These are phyloP conservation scores for Cephalopterus ornatus DNA, from an alignment of 2,113 vertebrate species.

Conservation along the genomic window DNA sequence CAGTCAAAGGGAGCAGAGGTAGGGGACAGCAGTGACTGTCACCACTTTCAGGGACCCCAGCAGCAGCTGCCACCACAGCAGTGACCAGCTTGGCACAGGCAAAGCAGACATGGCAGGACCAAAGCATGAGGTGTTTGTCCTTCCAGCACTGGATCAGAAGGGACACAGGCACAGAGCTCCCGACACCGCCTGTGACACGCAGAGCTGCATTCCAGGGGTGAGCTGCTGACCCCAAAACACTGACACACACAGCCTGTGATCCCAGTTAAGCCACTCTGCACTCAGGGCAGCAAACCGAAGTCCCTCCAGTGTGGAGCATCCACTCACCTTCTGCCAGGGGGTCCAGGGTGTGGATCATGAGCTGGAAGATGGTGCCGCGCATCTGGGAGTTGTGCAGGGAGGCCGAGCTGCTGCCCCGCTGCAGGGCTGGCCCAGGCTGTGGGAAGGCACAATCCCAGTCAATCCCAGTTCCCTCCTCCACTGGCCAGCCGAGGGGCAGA, in stretches of 20 bases:
- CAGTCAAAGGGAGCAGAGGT: background rate
- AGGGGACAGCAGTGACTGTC: background rate
- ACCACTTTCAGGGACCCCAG: background rate
- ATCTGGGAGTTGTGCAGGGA: conserved; percentile 95
- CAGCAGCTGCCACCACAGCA: background rate
- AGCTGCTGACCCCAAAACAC: background rate
- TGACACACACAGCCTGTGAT: background rate
- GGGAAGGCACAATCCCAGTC: conserved; percentile 41
- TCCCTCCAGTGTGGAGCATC: background rate
- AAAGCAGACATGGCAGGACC: background rate
- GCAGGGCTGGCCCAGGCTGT: conserved; percentile 81
- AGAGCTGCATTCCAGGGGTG: background rate
- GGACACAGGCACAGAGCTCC: background rate
- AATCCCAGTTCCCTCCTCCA: background rate
- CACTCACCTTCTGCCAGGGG: conserved; percentile 89
- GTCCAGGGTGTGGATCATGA: conserved; percentile 94
- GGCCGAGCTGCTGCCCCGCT: conserved; percentile 86
- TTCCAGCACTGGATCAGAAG: accelerated
- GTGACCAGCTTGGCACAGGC: background rate
- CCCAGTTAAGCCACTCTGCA: background rate
- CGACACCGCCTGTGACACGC: background rate
- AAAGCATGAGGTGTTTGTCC: background rate
- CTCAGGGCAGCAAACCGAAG: background rate
- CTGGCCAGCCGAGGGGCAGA: background rate
- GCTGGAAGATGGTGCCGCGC: conserved; percentile 90